Evolutionary conservation across 2,888 invertebrate genomes (phyloP), one percentile per base, ranked within the genome.

Genomic region (Hetaerina titia): DNA sequence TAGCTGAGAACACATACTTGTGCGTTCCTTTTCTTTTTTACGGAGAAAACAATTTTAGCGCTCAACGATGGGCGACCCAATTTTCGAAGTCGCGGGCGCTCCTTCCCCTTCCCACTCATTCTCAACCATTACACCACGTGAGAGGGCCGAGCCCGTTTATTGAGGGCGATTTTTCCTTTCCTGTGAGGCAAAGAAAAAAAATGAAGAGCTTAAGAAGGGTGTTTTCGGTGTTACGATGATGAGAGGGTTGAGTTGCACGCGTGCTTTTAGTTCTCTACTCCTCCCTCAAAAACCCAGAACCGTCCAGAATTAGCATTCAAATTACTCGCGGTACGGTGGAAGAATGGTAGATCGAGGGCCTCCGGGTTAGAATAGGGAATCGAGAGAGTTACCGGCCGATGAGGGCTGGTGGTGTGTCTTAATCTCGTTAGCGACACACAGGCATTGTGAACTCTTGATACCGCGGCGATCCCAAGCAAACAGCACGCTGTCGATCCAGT

Each of bases 251-350:
- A 31, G 63, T 45, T 64, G 64, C 64, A 90, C 90, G 90, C 90
- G 90, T 64, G 58, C 25, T 19, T 31, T 9, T 25, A 11, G 31
- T 69, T 69, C n/a, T 22, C 31, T n/a, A 25, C 88, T 31, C 88
- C 57, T 89, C 74, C 74, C 64, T 74, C n/a, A 90, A 92, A 63
- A 69, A 45, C 45, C 31, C 69, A 56, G 92, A 17, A 69, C 74
- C 69, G 89, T 69, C 92, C 92, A 57, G 92, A 92, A 69, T 92
- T 92, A 69, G 92, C 92, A 92, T 92, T 74, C 92, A 69, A 92
- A 92, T 92, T 69, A 92, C 92, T n/a, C 69, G 17, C 56, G 56
- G 92, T 22, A 31, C 69, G 63, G 31, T 31, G 90, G 31, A 63
- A 45, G 90, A 90, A 64, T n/a, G 63, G 63, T 13, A 63, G 19